A percentile compares a stretch with the other conserved stretches of the same genome.
Conservation (phyloP, 2,888 invertebrate species). For the Zaprionus bogoriensis region DNA sequence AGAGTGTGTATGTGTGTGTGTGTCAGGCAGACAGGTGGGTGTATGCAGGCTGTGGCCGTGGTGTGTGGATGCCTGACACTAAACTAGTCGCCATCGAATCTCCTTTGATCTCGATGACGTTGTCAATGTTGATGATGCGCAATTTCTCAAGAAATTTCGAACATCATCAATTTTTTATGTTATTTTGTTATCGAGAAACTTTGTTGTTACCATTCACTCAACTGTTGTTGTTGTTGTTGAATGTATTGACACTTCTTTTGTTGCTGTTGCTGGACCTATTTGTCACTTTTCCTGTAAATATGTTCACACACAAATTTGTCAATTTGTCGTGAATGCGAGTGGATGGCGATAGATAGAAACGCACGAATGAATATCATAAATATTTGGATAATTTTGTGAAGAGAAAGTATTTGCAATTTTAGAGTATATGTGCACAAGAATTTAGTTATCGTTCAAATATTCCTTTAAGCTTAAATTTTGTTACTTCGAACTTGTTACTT, state of each 20-base stretch:
- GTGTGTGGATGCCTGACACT: slow-evolving; percentile 28
- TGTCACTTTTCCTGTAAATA: slow-evolving; percentile 44
- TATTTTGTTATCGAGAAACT: slow-evolving; percentile 29
- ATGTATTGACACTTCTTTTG: slow-evolving; percentile 20
- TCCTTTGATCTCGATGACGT: slow-evolving; percentile 69
- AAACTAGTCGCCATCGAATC: slow-evolving; percentile 54
- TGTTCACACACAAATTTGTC: slow-evolving; percentile 45
- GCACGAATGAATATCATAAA: slow-evolving; percentile 20
- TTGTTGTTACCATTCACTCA: slow-evolving; percentile 18
- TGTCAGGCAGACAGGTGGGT: neutral
- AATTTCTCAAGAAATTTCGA: slow-evolving; percentile 68
- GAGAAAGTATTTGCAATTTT: neutral
- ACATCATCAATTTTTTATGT: slow-evolving; percentile 65
- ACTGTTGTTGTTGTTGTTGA: neutral
- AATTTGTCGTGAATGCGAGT: slow-evolving; percentile 9
- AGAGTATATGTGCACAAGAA: too few species aligned
- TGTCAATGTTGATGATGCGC: slow-evolving; percentile 65
- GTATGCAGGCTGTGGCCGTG: slow-evolving; percentile 2
- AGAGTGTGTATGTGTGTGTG: neutral
- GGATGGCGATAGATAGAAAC: slow-evolving; percentile 5
- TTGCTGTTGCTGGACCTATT: slow-evolving; percentile 34
- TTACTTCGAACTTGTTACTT: too few species aligned
- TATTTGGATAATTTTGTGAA: neutral
- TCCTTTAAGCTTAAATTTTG: too few species aligned
- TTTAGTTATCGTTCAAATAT: too few species aligned